phyloP scores from a whole-genome alignment of 1,140 invertebrate species.

The Sogatella furcifera region DNA sequence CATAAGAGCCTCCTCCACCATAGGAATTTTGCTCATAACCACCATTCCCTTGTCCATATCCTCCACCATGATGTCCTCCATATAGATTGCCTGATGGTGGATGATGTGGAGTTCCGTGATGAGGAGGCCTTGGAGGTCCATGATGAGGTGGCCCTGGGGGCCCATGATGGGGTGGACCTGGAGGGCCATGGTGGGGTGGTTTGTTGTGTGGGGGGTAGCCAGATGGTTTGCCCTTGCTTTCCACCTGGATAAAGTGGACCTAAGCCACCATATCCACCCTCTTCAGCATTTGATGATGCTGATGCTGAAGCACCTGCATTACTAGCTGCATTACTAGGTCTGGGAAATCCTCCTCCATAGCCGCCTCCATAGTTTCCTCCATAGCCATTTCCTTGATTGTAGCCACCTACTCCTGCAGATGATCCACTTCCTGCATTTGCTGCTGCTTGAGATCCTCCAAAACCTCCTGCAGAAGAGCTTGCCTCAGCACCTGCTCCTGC shows the following conservation, averaged over 20 bases:
- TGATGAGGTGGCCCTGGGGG: too few species aligned
- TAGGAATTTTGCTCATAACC: too few species aligned
- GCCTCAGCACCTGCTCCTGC: neutral
- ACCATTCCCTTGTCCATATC: neutral
- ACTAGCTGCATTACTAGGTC: neutral
- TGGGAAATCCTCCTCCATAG: neutral
- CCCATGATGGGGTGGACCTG: too few species aligned
- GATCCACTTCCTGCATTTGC: neutral
- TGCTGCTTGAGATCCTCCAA: neutral
- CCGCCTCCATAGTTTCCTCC: neutral
- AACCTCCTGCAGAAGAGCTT: neutral
- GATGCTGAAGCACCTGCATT: neutral
- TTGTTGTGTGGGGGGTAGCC: neutral
- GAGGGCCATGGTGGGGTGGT: neutral
- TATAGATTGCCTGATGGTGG: too few species aligned
- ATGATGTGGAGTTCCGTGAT: too few species aligned
- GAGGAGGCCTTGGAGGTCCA: too few species aligned
- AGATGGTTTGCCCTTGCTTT: neutral
- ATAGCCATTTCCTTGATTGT: neutral
- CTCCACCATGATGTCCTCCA: too few species aligned
- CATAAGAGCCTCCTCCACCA: too few species aligned
- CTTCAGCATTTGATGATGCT: conserved; percentile 3
- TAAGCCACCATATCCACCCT: neutral
- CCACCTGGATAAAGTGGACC: neutral
- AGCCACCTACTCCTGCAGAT: neutral